Evolutionary conservation across 2,888 invertebrate species (phyloP), one percentile per base, ranked within the genome.

Genomic region (Melanotus villosus): DNA sequence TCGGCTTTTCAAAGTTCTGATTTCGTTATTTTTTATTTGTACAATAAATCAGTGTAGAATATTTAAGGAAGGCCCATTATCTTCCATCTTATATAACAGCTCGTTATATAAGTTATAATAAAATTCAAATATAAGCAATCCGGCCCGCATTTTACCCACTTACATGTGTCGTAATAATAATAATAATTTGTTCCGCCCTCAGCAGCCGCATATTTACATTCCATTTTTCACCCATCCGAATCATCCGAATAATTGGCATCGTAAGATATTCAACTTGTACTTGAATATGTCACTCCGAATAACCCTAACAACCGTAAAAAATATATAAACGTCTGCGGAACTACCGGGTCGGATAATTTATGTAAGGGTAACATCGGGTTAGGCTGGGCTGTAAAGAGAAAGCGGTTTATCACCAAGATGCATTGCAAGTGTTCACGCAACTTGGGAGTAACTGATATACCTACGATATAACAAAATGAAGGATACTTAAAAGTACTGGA

Each of bases 321-420:
- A 75, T 72, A 71, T 72, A 73, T 75, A 73, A 73, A 71, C 68
- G 71, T 73, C 70, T 62, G 50, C 54, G 57, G 54, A 72, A 72
- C 73, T 71, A 69, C 65, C 70, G 73, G 64, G 66, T 50, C 73
- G 74, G 72, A 74, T 76, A 75, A 76, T 76, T 76, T 76, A 76
- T 76, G 76, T 75, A 72, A 73, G 71, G 72, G 70, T 70, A 70
- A 65, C 68, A 69, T 67, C 67, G 71, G 72, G 75, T 70, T 72
- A 73, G 73, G 72, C 62, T 70, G 72, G 68, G 70, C 72, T 74
- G 72, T 75, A 75, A 75, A 76, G 75, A 73, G 72, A 73, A 74
- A 73, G 69, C 75, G 73, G 71, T 72, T 69, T 68, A 72, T 73
- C 70, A 69, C 71, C 67, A 70, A 73, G 75, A 75, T 73, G 72